Evolutionary conservation across 2,113 vertebrate genomes (phyloP), one percentile per base, ranked within the genome.

Genomic region (Oxyura jamaicensis): DNA sequence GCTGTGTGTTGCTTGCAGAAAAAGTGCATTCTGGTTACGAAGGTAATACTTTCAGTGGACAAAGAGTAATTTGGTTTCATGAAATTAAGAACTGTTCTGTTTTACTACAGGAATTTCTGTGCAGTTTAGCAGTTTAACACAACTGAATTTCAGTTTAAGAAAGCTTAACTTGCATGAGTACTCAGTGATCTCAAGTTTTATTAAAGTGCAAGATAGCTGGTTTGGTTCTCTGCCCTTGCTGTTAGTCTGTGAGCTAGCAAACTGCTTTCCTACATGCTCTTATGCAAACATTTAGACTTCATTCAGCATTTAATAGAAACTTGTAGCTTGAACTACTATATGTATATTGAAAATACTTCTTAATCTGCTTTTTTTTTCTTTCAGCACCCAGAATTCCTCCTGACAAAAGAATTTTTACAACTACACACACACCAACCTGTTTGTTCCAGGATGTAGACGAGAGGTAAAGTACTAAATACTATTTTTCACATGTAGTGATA

Each of bases 11-110:
- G 89, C 98, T 99, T 97, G 99, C 99, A 13, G 99, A 99, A 97
- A 98, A 98, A 83, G 99, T 99, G 76, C 99, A 99, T 98, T 99
- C 99, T 5, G 99, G 99, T 76, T 99, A 99, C 58, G 99, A 99
- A 98, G 99, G 99, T 99, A 97, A 97, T 33, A 7, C 26, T 71
- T 48, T 55, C 52, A 63, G n/a, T 58, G 20, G 35, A n/a, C 42
- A 63, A 41, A 83, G 6, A 35, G 6, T 29, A 2, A 2, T 60
- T 77, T 59, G 41, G 4, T 39, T 90, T 76, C 36, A 50, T 86
- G 26, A 71, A 68, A 89, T 20, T 28, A 68, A 60, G 25, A 86
- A 10, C 17, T 86, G 36, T 20, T 89, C 12, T 48, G n/a, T 42
- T 88, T n/a, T 72, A 48, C 44, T 62, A 22, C 14, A n/a, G 67